Evolutionary conservation across 2,888 invertebrate species (phyloP), one percentile per base, ranked within the genome.

Genomic region (Drosophila quinaria): DNA sequence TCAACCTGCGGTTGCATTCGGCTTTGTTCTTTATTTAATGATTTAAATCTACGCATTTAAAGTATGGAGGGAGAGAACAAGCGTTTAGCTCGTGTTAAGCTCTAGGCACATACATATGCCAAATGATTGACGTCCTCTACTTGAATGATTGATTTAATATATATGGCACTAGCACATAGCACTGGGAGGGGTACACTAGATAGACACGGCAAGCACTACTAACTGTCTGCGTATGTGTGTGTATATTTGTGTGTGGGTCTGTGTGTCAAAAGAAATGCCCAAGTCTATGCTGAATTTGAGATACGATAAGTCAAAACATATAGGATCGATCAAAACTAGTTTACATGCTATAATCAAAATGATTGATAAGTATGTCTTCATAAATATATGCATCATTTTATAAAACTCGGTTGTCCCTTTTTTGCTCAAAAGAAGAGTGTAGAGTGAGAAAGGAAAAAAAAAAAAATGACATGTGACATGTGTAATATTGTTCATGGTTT

Each of bases 61-160:
- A 78, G 60, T 76, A 61, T 77, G 76, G 76, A 77, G 76, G 76
- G 76, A 77, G 70, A 77, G 70, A 78, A 76, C 76, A 76, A 76
- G 76, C 76, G 62, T 74, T 70, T 59, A 47, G 87, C 87, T 80
- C 68, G 87, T 86, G 55, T 83, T 81, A 81, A 81, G 81, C 81
- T 81, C 81, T 78, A 78, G 84, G 87, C 81, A 70, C 54, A 52
- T 22, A 37, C 49, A 64, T 66, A 66, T 59, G 60, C 63, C 61
- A 66, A 61, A 64, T 74, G 74, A 74, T 74, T 74, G 74, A 74
- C 63, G 55, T 63, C 50, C 59, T 46, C 63, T 73, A 68, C 59
- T 22, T 22, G 59, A 56, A 56, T 73, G 74, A 74, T 67, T 72
- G 56, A 74, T 58, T 63, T 33, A 19, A 64, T 64, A 80, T 78